These are phyloP conservation scores for Dryococelus australis DNA, from an alignment of 2,888 invertebrate genomes.

Conservation along the genomic window DNA sequence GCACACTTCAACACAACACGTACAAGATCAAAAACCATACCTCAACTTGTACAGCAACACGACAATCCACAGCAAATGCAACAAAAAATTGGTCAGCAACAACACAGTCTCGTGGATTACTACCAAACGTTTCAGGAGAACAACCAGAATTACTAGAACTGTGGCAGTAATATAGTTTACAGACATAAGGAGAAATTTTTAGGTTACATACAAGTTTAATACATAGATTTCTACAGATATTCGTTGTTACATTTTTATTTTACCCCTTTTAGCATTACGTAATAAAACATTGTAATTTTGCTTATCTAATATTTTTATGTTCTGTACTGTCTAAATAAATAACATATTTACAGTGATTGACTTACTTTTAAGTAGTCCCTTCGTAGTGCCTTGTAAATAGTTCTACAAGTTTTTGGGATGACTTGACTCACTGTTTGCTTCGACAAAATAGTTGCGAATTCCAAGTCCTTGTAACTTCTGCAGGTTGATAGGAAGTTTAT, in stretches of 20 bases:
- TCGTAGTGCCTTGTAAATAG: neutral
- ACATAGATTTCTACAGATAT: neutral
- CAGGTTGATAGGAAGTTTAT: neutral
- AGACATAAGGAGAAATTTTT: neutral
- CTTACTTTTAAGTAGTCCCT: neutral
- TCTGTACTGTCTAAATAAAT: neutral
- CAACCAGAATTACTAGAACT: neutral
- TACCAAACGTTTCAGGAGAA: neutral
- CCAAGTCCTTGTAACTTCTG: conserved; percentile 10
- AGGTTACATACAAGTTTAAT: neutral
- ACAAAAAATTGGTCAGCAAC: neutral
- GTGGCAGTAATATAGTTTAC: neutral
- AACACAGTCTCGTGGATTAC: neutral
- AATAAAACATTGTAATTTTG: neutral
- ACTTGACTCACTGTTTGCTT: neutral
- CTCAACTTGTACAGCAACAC: neutral
- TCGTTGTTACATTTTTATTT: neutral
- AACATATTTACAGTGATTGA: neutral
- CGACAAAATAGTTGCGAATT: neutral
- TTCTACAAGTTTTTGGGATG: neutral
- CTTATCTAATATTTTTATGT: neutral
- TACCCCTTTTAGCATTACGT: neutral
- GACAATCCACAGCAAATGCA: neutral
- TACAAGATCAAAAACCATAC: neutral
- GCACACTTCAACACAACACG: neutral